These are phyloP conservation scores for Delichon dasypus DNA, from an alignment of 2,797 vertebrate species.

Conservation along the genomic window DNA sequence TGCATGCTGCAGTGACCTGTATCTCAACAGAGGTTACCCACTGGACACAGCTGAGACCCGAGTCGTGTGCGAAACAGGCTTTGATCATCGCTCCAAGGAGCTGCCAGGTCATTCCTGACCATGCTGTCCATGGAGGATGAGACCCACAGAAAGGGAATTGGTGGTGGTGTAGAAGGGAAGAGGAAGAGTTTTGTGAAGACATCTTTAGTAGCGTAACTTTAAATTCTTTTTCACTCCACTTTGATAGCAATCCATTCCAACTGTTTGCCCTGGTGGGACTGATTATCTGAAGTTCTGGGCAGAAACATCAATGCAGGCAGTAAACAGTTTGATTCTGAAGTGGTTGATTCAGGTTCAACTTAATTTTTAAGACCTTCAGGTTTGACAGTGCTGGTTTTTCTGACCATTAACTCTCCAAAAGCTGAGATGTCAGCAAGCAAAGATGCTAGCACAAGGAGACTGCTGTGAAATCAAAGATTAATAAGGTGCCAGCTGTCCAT, in stretches of 20 bases:
- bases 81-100: not conserved
- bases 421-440: not conserved
- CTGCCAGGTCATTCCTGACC: not conserved
- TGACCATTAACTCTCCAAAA: not conserved
- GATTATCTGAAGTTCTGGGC: not conserved
- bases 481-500: not conserved
- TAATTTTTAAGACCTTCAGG: not conserved
- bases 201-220: not conserved
- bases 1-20: not conserved
- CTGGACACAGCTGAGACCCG: not conserved
- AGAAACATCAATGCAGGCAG: not conserved
- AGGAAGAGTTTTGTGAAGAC: not conserved
- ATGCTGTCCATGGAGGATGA: not conserved
- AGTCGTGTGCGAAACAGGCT: not conserved
- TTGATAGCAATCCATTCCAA: not conserved
- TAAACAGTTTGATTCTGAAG: not conserved
- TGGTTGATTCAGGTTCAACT: not conserved
- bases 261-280: not conserved
- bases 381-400: not conserved
- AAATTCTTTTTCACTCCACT: not conserved
- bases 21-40: not conserved
- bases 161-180: not conserved
- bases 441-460: not conserved
- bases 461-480: conserved; percentile 15
- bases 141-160: not conserved